Evolutionary conservation across 2,797 vertebrate species (phyloP).

Genomic region (Ptychadena robeensis): DNA sequence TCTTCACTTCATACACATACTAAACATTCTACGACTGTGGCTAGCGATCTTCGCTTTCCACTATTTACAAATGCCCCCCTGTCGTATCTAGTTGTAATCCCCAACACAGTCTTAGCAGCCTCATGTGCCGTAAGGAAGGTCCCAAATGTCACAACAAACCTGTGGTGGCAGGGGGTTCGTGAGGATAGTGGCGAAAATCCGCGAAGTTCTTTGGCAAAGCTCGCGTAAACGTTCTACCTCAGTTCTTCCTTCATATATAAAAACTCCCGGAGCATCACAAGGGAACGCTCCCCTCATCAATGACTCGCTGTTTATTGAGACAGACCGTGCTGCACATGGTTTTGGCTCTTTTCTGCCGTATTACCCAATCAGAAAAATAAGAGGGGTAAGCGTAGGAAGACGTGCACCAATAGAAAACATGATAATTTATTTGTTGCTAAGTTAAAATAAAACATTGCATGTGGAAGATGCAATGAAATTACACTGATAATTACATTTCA

Average conservation of each 20-base stretch:
- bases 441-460: neutral
- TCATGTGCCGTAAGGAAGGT: neutral
- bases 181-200: neutral
- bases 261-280: neutral
- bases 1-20: neutral
- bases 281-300: neutral
- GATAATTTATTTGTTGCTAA: neutral
- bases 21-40: neutral
- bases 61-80: neutral
- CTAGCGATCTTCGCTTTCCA: too few species aligned
- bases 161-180: neutral
- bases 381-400: neutral
- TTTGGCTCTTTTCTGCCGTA: neutral
- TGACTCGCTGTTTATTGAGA: neutral
- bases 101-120: neutral
- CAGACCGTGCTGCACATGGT: slow-evolving; percentile 49
- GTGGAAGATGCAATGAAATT: too few species aligned
- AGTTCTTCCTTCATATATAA: neutral
- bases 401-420: slow-evolving; percentile 30
- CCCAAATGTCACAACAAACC: slow-evolving; percentile 12
- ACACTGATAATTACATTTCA: too few species aligned
- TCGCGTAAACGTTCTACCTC: neutral
- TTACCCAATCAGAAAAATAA: slow-evolving; percentile 26
- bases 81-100: neutral
- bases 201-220: too few species aligned